Evolutionary conservation across 2,797 vertebrate genomes (phyloP).

Genomic region (Sternarchorhynchus goeldii): DNA sequence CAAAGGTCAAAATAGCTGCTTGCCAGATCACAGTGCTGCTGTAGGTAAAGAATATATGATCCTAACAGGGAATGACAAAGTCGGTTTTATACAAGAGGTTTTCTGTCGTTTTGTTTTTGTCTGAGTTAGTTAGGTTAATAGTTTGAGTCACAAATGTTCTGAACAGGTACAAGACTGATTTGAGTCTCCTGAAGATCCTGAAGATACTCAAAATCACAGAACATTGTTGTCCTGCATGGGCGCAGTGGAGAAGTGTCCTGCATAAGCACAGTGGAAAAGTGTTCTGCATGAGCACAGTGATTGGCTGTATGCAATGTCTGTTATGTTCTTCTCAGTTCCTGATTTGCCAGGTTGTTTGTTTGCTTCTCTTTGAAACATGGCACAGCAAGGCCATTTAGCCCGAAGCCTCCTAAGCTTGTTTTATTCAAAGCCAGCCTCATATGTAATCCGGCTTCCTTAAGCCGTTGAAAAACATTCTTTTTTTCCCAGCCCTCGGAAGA

Average conservation of each 20-base stretch:
- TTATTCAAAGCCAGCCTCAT: constrained; percentile 53
- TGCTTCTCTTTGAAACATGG: constrained; percentile 37
- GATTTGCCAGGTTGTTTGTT: constrained; percentile 1
- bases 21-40: constrained; percentile 42
- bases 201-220: constrained; percentile 20
- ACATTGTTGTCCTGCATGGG: background rate
- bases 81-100: background rate
- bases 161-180: constrained; percentile 14
- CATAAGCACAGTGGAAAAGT: constrained; percentile 25
- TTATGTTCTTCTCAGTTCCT: background rate
- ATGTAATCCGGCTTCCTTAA: constrained; percentile 57
- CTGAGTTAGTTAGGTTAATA: constrained; percentile 27
- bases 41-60: constrained; percentile 40
- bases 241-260: constrained; percentile 17
- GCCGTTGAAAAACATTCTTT: constrained; percentile 48
- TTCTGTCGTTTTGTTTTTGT: constrained; percentile 36
- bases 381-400: constrained; percentile 45
- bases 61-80: constrained; percentile 1
- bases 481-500: constrained; percentile 26
- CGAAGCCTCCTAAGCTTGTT: constrained; percentile 48
- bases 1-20: constrained; percentile 48
- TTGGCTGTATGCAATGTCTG: background rate
- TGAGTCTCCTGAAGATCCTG: constrained; percentile 14
- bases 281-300: no score
- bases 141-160: constrained; percentile 26